Evolutionary conservation across 1,140 invertebrate genomes (phyloP).

Genomic region (Aricia agestis): DNA sequence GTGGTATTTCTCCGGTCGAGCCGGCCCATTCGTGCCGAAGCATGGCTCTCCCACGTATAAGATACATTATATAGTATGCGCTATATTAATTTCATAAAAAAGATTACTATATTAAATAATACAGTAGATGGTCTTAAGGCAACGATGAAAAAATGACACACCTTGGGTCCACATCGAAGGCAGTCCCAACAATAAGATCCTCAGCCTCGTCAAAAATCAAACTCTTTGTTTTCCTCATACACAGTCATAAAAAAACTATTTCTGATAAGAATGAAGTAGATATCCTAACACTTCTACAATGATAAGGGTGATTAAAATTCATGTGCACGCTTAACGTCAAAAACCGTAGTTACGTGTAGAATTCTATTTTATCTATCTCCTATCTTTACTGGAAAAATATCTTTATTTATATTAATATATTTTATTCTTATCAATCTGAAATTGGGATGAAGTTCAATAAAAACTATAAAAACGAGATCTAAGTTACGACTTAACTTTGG

Average conservation of each 20-base stretch:
- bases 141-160: too few relatives aligned
- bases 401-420: conserved; percentile 10
- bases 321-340: conserved; percentile 9
- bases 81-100: too few relatives aligned
- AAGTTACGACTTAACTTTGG: background rate
- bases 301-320: background rate
- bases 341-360: background rate
- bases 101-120: too few relatives aligned
- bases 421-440: background rate
- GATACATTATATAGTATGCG: too few relatives aligned
- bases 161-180: too few relatives aligned
- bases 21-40: too few relatives aligned
- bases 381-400: conserved; percentile 14
- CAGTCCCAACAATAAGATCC: background rate
- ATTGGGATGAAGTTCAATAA: background rate
- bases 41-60: too few relatives aligned
- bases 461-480: background rate
- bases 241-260: background rate
- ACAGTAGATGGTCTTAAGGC: too few relatives aligned
- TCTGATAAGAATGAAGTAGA: background rate
- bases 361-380: background rate
- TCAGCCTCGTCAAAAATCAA: background rate
- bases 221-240: background rate
- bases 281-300: background rate
- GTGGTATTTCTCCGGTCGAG: too few relatives aligned